These are phyloP conservation scores for Valencia hispanica DNA, from an alignment of 2,797 vertebrate genomes.

Conservation along the genomic window DNA sequence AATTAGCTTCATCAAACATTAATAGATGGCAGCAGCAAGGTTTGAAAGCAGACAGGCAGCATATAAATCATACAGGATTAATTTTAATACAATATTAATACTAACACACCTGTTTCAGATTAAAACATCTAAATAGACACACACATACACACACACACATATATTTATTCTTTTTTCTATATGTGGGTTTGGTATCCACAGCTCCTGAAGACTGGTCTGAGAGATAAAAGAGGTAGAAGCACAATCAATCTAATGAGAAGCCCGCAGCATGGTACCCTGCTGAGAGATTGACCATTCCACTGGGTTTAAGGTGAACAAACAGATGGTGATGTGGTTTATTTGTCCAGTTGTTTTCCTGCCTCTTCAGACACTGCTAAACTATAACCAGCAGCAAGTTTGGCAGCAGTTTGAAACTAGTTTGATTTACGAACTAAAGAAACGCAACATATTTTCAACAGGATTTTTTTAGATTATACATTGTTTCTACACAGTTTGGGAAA, in stretches of 20 bases:
- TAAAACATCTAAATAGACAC: not conserved
- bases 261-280: not conserved
- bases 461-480: not conserved
- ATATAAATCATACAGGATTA: not conserved
- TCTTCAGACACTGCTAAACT: not conserved
- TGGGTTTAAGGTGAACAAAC: not conserved
- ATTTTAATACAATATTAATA: constrained; percentile 8
- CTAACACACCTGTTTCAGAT: not conserved
- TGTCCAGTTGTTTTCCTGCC: not conserved
- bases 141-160: not conserved
- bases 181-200: not conserved
- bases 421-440: constrained; percentile 5
- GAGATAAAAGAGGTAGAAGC: not conserved
- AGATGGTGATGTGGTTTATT: not conserved
- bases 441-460: not conserved
- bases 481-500: not conserved
- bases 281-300: not conserved
- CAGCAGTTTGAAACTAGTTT: not conserved
- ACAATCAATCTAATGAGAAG: not conserved
- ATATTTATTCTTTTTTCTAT: not conserved
- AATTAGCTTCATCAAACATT: not conserved
- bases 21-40: not conserved
- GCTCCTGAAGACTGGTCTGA: not conserved
- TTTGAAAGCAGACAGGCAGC: constrained; percentile 10
- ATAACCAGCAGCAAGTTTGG: not conserved